phyloP scores from a whole-genome alignment of 2,888 invertebrate genomes.

The Coremacera marginata region DNA sequence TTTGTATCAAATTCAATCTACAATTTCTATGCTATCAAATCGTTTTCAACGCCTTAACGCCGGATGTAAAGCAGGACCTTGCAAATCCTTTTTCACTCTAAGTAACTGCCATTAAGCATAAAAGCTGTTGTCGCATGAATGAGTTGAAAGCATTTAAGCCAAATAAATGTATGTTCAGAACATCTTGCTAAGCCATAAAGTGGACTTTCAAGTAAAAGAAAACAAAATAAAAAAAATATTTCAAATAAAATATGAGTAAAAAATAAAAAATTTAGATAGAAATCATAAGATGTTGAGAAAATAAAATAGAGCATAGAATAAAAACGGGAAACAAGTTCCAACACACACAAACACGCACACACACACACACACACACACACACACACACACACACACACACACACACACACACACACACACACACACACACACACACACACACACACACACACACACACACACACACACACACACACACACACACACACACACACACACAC shows the following conservation, averaged over 20 bases:
- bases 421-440: background rate
- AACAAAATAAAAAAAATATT: background rate
- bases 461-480: background rate
- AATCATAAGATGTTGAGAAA: background rate
- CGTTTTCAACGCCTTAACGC: background rate
- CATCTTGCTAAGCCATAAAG: conserved; percentile 51
- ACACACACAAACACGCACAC: conserved; percentile 11
- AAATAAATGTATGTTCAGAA: conserved; percentile 49
- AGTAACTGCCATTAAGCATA: conserved; percentile 63
- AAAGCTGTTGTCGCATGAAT: conserved; percentile 62
- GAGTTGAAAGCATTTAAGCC: conserved; percentile 57
- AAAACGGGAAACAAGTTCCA: background rate
- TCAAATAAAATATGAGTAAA: background rate
- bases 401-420: background rate
- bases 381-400: conserved; percentile 1
- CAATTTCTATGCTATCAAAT: no score
- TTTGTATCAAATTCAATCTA: background rate
- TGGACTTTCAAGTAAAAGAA: conserved; percentile 52
- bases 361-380: background rate
- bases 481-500: conserved; percentile 5
- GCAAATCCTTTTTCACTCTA: conserved; percentile 40
- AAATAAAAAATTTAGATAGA: background rate
- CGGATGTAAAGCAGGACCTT: background rate
- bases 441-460: background rate
- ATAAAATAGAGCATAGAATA: background rate